Evolutionary conservation across 1,140 invertebrate genomes (phyloP), one percentile per base, ranked within the genome.

Genomic region (Tetraneura akinire): DNA sequence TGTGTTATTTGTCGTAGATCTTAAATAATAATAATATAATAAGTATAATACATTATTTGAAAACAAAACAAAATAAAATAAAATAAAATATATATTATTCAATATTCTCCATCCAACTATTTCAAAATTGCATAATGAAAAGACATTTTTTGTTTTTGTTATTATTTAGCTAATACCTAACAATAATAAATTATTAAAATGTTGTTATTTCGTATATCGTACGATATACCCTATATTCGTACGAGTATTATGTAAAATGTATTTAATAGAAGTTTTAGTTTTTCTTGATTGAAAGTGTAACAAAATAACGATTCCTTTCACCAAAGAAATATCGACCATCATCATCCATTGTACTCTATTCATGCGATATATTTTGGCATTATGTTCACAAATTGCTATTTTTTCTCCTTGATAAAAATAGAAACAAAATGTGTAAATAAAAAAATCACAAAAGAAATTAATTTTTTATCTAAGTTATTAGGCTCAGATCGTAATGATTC

Each of bases 251-350:
- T 26, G 14, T 68, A 68, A 71, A 29, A 70, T 26, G 29, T 37
- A 37, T 37, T 4, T 37, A 37, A 37, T 18, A 23, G 45, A 9
- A 71, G 68, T 71, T 71, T 71, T 71, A 6, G 11, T 42, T 47
- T 49, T 21, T 29, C 32, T 37, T 4, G 29, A 37, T 37, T 42
- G 71, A 76, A 76, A 76, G 71, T 76, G 71, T 76, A 76, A 57
- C 71, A 76, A 76, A 76, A 76, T 32, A n/a, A 13, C 71, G 71
- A 51, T 76, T 76, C 71, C 71, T 76, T 76, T 76, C 71, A 76
- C 71, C 71, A 16, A 76, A 42, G n/a, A n/a, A n/a, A n/a, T n/a
- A n/a, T n/a, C n/a, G 51, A 57, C 42, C 71, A 29, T 42, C 51
- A 29, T 16, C 57, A 23, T 76, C n/a, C 71, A 55, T 55, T 76